phyloP scores from a whole-genome alignment of 2,113 vertebrate genomes.

The Hiodon tergisus region DNA sequence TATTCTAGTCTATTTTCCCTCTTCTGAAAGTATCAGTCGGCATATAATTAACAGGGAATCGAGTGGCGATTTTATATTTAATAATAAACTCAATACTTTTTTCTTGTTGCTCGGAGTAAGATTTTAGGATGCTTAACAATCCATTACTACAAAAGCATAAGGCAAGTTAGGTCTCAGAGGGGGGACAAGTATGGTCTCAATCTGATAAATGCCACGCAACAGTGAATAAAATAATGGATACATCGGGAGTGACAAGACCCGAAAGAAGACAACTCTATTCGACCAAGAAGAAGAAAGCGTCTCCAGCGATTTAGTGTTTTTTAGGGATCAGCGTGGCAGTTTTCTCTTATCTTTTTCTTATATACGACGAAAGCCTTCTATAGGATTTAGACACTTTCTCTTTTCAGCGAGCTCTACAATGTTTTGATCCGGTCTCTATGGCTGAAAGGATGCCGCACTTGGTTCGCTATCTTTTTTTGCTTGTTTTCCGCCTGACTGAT shows the following conservation, averaged over 20 bases:
- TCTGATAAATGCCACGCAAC: constrained; percentile 70
- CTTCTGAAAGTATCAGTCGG: too few relatives aligned
- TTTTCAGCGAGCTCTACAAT: constrained; percentile 88
- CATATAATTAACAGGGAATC: too few relatives aligned
- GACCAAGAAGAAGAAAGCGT: constrained; percentile 56
- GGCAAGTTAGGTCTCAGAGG: constrained; percentile 70
- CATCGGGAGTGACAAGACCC: constrained; percentile 70
- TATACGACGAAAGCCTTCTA: constrained; percentile 80
- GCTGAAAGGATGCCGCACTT: constrained; percentile 89
- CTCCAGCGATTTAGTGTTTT: constrained; percentile 59
- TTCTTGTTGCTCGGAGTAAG: constrained; percentile 32
- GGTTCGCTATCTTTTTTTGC: constrained; percentile 81
- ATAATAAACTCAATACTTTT: too few relatives aligned
- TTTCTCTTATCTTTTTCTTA: constrained; percentile 66
- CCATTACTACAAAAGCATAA: constrained; percentile 71
- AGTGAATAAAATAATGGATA: constrained; percentile 69
- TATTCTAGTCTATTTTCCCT: too few relatives aligned
- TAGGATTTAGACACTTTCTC: constrained; percentile 91
- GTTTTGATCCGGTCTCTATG: constrained; percentile 84
- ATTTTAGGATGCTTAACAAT: constrained; percentile 60
- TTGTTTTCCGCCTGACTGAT: constrained; percentile 91
- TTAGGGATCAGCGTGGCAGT: constrained; percentile 45
- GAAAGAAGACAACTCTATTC: constrained; percentile 78
- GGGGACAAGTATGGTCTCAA: constrained; percentile 76
- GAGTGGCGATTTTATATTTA: too few relatives aligned